phyloP scores from a whole-genome alignment of 2,113 vertebrate species.

The Poeciliopsis retropinna region DNA sequence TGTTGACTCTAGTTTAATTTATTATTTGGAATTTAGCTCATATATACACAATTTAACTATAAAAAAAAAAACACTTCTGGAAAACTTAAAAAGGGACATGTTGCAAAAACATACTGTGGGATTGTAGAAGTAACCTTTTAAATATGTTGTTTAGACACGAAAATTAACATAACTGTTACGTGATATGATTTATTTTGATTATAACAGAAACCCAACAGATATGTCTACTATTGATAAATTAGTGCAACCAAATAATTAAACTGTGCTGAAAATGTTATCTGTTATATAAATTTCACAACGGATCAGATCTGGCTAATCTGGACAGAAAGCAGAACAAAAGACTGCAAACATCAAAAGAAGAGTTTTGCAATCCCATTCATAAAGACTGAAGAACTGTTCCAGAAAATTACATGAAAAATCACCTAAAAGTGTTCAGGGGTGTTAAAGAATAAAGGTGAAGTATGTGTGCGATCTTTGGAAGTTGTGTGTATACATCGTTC shows the following conservation, averaged over 20 bases:
- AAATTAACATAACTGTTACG: too few species aligned
- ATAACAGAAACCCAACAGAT: too few species aligned
- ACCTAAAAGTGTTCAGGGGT: not conserved
- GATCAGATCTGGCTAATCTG: not conserved
- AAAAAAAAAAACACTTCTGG: too few species aligned
- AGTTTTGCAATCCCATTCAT: not conserved
- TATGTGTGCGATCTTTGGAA: not conserved
- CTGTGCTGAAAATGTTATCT: not conserved
- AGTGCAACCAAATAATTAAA: not conserved
- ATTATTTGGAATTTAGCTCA: not conserved
- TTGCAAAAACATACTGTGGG: too few species aligned
- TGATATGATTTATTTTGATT: too few species aligned
- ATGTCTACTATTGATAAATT: too few species aligned
- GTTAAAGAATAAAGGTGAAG: not conserved
- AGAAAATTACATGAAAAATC: not conserved
- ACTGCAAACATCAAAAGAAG: not conserved
- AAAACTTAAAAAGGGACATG: too few species aligned
- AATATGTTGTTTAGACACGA: too few species aligned
- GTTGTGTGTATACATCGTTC: too few species aligned
- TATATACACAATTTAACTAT: not conserved
- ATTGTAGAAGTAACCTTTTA: too few species aligned
- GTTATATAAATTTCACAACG: not conserved
- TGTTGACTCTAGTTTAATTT: slow-evolving; percentile 7
- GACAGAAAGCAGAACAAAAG: not conserved
- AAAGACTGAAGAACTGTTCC: not conserved